Evolutionary conservation across 2,797 vertebrate species (phyloP), one percentile per base, ranked within the genome.

Genomic region (Alauda arvensis): DNA sequence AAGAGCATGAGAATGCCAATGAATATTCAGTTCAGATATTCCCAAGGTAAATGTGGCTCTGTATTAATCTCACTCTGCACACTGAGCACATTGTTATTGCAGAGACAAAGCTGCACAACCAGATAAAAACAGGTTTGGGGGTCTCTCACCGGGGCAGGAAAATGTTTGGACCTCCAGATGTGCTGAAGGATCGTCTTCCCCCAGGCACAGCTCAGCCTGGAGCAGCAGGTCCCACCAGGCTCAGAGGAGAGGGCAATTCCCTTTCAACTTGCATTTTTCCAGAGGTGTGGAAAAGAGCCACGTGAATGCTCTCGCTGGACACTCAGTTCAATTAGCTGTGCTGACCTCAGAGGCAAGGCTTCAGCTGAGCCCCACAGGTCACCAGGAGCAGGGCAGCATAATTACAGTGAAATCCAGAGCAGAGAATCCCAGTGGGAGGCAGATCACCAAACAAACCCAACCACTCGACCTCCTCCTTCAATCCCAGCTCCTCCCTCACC

Each of bases 11-110:
- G 57, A 75, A 75, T 68, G 57, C 66, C 74, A n/a, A 87, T 87
- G 87, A 90, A 93, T 90, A 93, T 89, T 91, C 69, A 94, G 83
- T 84, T 51, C 69, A 71, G 33, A 85, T 75, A 87, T 88, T 87
- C 85, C 88, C 85, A 62, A 55, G 88, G 72, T 66, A 88, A 70
- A 69, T 45, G 46, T 42, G 33, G 18, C 45, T 81, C 76, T 42
- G 26, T 89, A 66, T 85, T 85, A 75, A 84, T 84, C 85, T 85
- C 74, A 23, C 34, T 60, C 85, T 42, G 72, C 13, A 1, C 59
- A 15, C 51, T 59, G 51, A 93, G 77, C 70, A 59, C 80, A 56
- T 75, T 77, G 55, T 68, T 83, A 62, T 71, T 87, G 77, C 52
- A 17, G 78, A 91, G 62, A 62, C 16, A 82, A 84, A 55, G 51